Evolutionary conservation across 2,113 vertebrate genomes (phyloP).

Genomic region (Melospiza melodia): DNA sequence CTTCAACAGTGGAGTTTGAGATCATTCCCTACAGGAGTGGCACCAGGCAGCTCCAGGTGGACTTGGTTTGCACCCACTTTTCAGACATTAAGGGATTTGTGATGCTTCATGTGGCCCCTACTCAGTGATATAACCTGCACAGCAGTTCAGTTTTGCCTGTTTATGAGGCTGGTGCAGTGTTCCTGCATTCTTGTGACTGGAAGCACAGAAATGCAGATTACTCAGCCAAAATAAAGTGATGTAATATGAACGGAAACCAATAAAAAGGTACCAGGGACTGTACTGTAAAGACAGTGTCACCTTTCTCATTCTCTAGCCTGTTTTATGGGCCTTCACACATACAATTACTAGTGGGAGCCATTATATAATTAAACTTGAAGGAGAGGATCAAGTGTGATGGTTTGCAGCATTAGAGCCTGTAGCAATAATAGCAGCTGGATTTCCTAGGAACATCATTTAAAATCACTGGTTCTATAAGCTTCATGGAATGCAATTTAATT

Average conservation of each 20-base stretch:
- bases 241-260: background rate
- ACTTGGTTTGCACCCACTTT: slow-evolving; percentile 60
- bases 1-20: slow-evolving; percentile 62
- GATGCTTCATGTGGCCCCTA: slow-evolving; percentile 38
- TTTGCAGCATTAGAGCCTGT: background rate
- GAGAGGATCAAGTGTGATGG: background rate
- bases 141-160: background rate
- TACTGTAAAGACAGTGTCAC: background rate
- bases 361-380: background rate
- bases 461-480: background rate
- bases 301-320: background rate
- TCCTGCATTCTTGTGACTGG: background rate
- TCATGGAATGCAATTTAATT: background rate
- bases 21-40: slow-evolving; percentile 73
- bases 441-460: background rate
- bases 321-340: background rate
- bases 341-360: background rate
- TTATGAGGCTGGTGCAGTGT: background rate
- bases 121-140: background rate
- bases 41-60: slow-evolving; percentile 73
- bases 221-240: background rate
- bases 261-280: background rate
- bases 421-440: background rate
- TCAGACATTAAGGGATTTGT: slow-evolving; percentile 59
- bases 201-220: background rate